Evolutionary conservation across 2,797 vertebrate species (phyloP), one percentile per base, ranked within the genome.

Genomic region (Gymnothorax reevesii): DNA sequence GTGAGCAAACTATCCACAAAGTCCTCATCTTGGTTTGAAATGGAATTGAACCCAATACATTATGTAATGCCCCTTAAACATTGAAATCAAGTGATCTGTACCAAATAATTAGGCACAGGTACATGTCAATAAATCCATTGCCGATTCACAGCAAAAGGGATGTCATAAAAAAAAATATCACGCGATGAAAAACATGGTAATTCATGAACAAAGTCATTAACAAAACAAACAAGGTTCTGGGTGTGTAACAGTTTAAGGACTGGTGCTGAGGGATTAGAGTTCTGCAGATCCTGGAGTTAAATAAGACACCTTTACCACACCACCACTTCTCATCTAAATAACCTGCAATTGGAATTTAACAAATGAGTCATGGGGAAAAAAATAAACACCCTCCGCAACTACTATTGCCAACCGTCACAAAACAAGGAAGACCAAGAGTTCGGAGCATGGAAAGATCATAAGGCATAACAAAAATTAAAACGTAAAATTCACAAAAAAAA

Each of bases 211-310:
- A 54, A 80, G 20, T 49, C 55, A 55, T 55, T 20, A 55, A 55
- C 4, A 80, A 20, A 55, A 6, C 55, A 20, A 55, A 49, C 77
- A 80, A 22, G 52, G 17, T 49, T 42, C 22, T 49, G 22, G 42
- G 17, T n/a, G 20, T 64, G 57, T 57, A 55, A 59, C 49, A 59
- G 33, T 82, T 49, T 52, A 57, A 42, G 57, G 89, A 89, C 88
- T 85, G 79, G n/a, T 89, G 54, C 62, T 12, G 80, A 79, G 7
- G 60, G 85, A 57, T 86, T 20, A 87, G 49, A 84, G 25, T 54
- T 82, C 13, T 69, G 17, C 59, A 66, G 25, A 3, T 62, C 12
- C 33, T n/a, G 75, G 42, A n/a, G 59, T 25, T 60, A 80, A 15
- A 80, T n/a, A 8, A 54, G 52, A 20, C n/a, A 4, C 22, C 20